A percentile compares a stretch with the other conserved stretches of the same genome.
Conservation (phyloP, 2,888 invertebrate species). For the Coleophora flavipennella region DNA sequence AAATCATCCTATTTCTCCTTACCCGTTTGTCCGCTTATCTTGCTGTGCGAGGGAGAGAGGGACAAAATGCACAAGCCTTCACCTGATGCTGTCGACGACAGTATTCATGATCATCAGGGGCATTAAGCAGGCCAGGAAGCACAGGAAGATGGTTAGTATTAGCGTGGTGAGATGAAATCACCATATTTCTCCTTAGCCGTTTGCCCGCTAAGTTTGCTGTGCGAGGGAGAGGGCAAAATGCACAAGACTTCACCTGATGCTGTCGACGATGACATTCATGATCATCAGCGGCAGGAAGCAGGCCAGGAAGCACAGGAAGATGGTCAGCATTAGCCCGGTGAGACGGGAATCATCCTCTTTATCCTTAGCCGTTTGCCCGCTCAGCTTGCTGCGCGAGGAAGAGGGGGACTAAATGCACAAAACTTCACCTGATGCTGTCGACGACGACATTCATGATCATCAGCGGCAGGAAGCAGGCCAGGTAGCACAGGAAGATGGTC, state of each 20-base stretch:
- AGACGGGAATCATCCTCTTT: constrained; percentile 83
- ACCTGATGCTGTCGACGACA: constrained; percentile 81
- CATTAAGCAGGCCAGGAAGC: no score
- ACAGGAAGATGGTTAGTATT: constrained; percentile 90
- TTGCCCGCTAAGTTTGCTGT: constrained; percentile 64
- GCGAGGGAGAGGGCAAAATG: neutral
- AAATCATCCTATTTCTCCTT: constrained; percentile 70
- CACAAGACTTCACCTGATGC: constrained; percentile 73
- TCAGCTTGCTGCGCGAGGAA: constrained; percentile 48
- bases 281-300: constrained; percentile 92
- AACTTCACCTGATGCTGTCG: constrained; percentile 76
- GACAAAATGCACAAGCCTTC: no score
- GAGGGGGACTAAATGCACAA: no score
- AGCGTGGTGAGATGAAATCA: constrained; percentile 88
- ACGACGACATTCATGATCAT: constrained; percentile 92
- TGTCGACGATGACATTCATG: constrained; percentile 89
- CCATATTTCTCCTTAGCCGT: constrained; percentile 73
- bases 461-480: no score
- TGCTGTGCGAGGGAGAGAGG: constrained; percentile 47
- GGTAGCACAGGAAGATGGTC: constrained; percentile 89
- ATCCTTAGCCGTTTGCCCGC: constrained; percentile 62
- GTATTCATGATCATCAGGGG: constrained; percentile 92
- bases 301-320: no score
- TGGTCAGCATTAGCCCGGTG: constrained; percentile 90
- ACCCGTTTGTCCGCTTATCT: constrained; percentile 58